phyloP scores from a whole-genome alignment of 2,113 vertebrate species.

The Sander vitreus region DNA sequence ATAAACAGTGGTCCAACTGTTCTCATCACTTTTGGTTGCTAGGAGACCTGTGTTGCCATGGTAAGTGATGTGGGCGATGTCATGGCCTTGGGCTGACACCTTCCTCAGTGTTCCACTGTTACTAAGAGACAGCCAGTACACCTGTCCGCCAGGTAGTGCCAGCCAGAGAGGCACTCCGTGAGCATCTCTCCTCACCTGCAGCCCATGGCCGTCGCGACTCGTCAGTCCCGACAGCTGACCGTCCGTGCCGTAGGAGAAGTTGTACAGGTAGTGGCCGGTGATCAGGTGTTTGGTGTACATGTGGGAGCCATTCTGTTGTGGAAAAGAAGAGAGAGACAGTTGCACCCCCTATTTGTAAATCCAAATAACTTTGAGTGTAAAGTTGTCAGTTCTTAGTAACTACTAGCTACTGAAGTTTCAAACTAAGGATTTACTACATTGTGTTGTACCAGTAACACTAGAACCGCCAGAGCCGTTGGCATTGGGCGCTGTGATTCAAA shows the following conservation, averaged over 20 bases:
- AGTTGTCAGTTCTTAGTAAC: neutral
- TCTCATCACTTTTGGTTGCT: conserved; percentile 96
- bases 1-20: conserved; percentile 97
- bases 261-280: conserved; percentile 94
- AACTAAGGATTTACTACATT: neutral
- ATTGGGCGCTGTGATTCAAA: too few relatives aligned
- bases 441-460: too few relatives aligned
- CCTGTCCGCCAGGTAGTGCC: conserved; percentile 92
- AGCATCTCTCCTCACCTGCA: conserved; percentile 92
- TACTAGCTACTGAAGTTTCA: neutral
- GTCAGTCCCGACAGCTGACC: conserved; percentile 87
- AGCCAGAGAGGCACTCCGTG: conserved; percentile 93
- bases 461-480: too few relatives aligned
- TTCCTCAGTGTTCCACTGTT: conserved; percentile 92
- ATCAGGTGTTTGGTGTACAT: conserved; percentile 95
- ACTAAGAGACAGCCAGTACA: conserved; percentile 96
- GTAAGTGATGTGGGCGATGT: conserved; percentile 95
- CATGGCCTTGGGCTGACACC: conserved; percentile 95
- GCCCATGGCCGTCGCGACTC: conserved; percentile 86
- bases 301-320: conserved; percentile 91
- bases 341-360: neutral
- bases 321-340: neutral
- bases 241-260: conserved; percentile 92
- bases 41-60: conserved; percentile 94
- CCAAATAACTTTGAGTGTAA: neutral